Base-by-base conservation (phyloP, 2,113 vertebrate genomes). In the Ahaetulla prasina region DNA sequence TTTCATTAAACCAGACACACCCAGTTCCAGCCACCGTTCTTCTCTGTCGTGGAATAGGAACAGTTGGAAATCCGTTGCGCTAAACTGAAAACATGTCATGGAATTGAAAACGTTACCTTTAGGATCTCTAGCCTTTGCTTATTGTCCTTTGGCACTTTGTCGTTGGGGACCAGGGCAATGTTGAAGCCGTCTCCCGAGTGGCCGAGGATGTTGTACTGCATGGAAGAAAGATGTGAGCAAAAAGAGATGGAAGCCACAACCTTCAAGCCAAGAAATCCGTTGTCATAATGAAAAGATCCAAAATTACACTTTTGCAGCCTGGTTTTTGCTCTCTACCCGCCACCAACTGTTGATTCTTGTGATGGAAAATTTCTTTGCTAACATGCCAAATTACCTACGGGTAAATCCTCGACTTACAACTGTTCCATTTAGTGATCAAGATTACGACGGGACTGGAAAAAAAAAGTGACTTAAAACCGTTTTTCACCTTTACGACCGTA, bases 61-160 rank as follows among this genome's bases (percentile, higher is more conserved):
- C 7, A 60, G 25, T 54, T 4, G 16, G 20, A 84, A 87, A 87
- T 2, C 12, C 22, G 25, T 22, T 11, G 85, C 85, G 92, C 23
- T 20, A 86, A 85, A 86, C 1, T 23, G 47, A 0, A 94, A 27
- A 87, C 74, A 7, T 52, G 90, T 88, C 22, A 60, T 74, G 50
- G 45, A 68, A 89, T 60, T 16, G 7, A 91, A 1, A 8, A 92
- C 84, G 22, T 96, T 98, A 99, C 99, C 99, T 99, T 99, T 25
- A 99, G 97, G 93, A 99, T 98, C 93, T 98, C 98, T 91, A 99
- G 97, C 96, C 99, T 98, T 95, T 99, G 96, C 85, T 99, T 99
- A 97, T 99, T 98, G 92, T 99, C 97, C 97, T 98, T 99, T 85
- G 99, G 99, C 57, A 98, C 94, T 95, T 98, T 98, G 95, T 99